A percentile compares a stretch with the other conserved stretches of the same genome.
Evolutionary conservation across 2,113 vertebrate genomes (phyloP).

Genomic region (Girardinichthys multiradiatus): DNA sequence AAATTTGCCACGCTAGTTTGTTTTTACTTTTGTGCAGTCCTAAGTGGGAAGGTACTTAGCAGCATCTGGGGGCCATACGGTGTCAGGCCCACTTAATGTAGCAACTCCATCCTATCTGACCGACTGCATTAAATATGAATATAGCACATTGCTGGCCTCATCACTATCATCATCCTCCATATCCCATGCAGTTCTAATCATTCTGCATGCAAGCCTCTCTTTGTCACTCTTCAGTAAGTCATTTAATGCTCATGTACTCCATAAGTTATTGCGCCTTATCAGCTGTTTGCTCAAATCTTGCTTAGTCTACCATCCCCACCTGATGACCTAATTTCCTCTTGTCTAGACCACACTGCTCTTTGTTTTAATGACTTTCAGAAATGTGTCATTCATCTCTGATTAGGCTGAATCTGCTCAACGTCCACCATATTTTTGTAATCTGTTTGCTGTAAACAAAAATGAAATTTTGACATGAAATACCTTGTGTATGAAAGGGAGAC

Average conservation of each 20-base stretch:
- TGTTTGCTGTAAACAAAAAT: slow-evolving; percentile 63
- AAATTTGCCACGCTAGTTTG: slow-evolving; percentile 37
- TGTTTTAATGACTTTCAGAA: slow-evolving; percentile 40
- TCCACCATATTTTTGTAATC: slow-evolving; percentile 46
- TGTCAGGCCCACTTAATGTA: slow-evolving; percentile 69
- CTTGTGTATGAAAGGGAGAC: slow-evolving; percentile 7
- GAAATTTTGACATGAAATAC: slow-evolving; percentile 54
- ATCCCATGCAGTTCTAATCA: slow-evolving; percentile 42
- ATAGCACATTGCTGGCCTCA: slow-evolving; percentile 55
- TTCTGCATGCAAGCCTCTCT: slow-evolving; percentile 24
- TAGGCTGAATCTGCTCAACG: slow-evolving; percentile 38
- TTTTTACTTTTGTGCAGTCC: slow-evolving; percentile 53
- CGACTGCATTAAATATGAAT: slow-evolving; percentile 68
- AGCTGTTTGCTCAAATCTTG: slow-evolving; percentile 9
- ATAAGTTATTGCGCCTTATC: slow-evolving; percentile 11
- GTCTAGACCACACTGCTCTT: slow-evolving; percentile 4
- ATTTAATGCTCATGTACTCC: slow-evolving; percentile 4
- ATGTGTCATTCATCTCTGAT: slow-evolving; percentile 49
- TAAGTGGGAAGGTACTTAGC: slow-evolving; percentile 55
- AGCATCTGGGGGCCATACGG: slow-evolving; percentile 55
- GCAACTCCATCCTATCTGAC: slow-evolving; percentile 60
- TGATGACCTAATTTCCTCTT: slow-evolving; percentile 4
- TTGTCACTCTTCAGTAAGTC: slow-evolving; percentile 13
- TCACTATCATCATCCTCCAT: slow-evolving; percentile 40
- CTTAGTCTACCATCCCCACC: slow-evolving; percentile 11